phyloP scores from a whole-genome alignment of 2,113 vertebrate genomes.

The Lycaon pictus region DNA sequence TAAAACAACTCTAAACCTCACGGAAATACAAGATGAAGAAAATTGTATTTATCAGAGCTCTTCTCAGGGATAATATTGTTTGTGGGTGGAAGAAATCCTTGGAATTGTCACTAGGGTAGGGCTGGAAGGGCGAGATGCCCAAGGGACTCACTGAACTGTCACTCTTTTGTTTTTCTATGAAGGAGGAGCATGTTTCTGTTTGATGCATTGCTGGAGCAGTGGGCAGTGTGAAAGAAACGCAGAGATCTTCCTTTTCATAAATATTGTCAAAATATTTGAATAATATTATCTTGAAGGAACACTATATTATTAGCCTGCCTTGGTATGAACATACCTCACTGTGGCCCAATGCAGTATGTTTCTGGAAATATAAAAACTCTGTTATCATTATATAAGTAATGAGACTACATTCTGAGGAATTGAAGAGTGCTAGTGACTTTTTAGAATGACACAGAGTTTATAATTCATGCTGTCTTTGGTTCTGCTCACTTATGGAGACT shows the following conservation, averaged over 20 bases:
- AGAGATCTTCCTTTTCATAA: background rate
- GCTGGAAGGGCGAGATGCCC: background rate
- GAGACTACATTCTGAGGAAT: background rate
- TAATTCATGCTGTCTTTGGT: background rate
- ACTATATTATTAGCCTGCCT: background rate
- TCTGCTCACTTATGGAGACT: background rate
- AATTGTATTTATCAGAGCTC: background rate
- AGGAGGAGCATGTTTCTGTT: background rate
- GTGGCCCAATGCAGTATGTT: background rate
- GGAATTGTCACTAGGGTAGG: background rate
- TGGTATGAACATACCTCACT: background rate
- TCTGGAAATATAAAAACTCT: conserved; percentile 19
- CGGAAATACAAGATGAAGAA: background rate
- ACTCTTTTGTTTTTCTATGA: background rate
- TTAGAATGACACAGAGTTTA: background rate
- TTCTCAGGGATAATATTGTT: background rate
- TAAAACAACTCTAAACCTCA: background rate
- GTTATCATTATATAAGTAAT: background rate
- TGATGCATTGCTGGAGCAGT: background rate
- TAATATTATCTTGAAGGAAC: background rate
- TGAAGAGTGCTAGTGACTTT: background rate
- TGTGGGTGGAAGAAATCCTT: background rate
- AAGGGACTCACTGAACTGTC: background rate
- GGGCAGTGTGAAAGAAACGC: background rate
- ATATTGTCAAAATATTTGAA: background rate